Percentiles rank a stretch among this genome's conserved stretches.
Evolutionary conservation across 2,888 invertebrate species (phyloP).

Genomic region (Caenorhabditis angaria): DNA sequence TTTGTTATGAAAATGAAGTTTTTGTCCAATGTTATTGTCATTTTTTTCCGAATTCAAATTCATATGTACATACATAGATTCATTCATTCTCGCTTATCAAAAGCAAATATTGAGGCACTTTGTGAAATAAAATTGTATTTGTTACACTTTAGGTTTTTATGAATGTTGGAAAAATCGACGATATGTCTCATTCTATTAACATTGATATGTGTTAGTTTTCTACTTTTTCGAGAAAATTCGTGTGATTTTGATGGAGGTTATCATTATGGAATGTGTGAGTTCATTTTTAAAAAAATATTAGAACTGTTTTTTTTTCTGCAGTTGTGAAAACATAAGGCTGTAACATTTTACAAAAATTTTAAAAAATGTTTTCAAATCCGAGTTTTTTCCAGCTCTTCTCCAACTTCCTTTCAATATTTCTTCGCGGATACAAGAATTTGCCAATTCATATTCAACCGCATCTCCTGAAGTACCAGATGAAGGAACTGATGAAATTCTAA

Average conservation of each 20-base stretch:
- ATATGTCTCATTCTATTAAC: constrained; percentile 18
- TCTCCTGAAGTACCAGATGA: constrained; percentile 15
- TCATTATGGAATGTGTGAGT: constrained; percentile 28
- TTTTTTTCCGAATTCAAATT: no score
- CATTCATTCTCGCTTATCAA: no score
- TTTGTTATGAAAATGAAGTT: no score
- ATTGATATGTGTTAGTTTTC: constrained; percentile 16
- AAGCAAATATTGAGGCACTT: no score
- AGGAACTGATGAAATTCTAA: constrained; percentile 25
- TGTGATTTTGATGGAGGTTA: constrained; percentile 11
- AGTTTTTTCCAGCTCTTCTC: constrained; percentile 19
- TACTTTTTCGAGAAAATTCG: constrained; percentile 8
- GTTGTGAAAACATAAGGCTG: no score
- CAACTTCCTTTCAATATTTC: constrained; percentile 14
- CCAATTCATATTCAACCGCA: neutral
- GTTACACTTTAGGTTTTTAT: neutral
- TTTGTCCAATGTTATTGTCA: no score
- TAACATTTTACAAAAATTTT: neutral
- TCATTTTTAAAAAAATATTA: neutral
- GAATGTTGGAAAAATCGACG: constrained; percentile 19
- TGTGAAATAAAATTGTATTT: no score
- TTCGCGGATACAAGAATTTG: neutral
- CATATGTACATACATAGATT: no score
- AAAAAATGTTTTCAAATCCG: neutral
- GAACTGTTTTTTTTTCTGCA: neutral